A percentile compares a stretch with the other conserved stretches of the same genome.
Conservation (phyloP, 2,888 invertebrate species). For the Troides aeacus region DNA sequence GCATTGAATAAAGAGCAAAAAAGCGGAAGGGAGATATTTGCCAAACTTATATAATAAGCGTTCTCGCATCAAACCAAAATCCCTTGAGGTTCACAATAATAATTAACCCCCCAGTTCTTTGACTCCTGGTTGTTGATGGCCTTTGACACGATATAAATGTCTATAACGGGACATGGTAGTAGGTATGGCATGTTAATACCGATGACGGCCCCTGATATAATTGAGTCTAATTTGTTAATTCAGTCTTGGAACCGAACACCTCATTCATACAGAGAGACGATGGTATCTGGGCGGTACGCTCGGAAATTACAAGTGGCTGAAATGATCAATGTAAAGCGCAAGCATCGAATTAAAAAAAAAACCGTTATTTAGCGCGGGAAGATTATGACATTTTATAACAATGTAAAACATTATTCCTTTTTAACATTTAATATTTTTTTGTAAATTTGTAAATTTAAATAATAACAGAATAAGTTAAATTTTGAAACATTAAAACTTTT, state of each 20-base stretch:
- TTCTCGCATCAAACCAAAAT: constrained; percentile 4
- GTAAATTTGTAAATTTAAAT: no score
- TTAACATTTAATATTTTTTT: no score
- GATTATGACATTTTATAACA: no score
- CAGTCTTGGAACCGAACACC: constrained; percentile 9
- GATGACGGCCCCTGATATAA: constrained; percentile 22
- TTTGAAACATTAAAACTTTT: no score
- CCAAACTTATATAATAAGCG: neutral
- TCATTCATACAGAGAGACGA: constrained; percentile 6
- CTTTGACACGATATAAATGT: constrained; percentile 19
- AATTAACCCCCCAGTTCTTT: constrained; percentile 24
- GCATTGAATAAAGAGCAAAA: no score
- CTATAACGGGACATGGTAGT: constrained; percentile 8
- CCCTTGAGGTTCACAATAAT: constrained; percentile 5
- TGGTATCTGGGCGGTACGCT: constrained; percentile 1
- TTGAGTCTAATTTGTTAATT: constrained; percentile 28
- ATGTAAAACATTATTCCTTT: no score
- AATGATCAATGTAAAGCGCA: neutral
- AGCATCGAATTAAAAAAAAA: neutral
- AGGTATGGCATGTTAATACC: constrained; percentile 13
- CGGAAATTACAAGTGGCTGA: neutral
- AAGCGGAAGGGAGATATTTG: no score
- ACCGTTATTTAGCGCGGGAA: neutral
- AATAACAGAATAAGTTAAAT: no score
- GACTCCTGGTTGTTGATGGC: constrained; percentile 22